Base-by-base conservation (phyloP, 2,888 invertebrate species). In the Zhuqinia jingwanae region DNA sequence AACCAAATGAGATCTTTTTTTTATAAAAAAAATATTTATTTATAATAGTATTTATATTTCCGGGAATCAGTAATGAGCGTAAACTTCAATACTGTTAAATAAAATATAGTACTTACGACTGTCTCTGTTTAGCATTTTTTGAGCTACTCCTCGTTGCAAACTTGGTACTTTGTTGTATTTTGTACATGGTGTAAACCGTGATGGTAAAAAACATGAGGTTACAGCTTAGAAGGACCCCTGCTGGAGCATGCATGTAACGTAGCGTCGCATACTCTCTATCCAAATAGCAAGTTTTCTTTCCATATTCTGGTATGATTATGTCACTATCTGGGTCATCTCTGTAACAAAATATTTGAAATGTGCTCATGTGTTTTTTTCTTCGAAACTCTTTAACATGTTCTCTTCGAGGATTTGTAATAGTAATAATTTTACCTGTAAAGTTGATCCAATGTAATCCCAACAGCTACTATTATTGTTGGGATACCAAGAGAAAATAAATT, bases 241-340 rank as follows among this genome's bases (percentile, higher is more conserved):
- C 88, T 2, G 91, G 91, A 20, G 88, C 90, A 73, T 90, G 88
- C 10, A 88, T 63, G 53, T 89, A 91, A 2, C 82, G 83, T 10
- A 90, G 36, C 5, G 88, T 87, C 17, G 91, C 90, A 42, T 85
- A 87, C 11, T 89, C 30, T 13, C 68, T 53, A 47, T 89, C 89
- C 65, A 91, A 42, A 60, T 80, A 88, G 58, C 91, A 91, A 0
- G 53, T 84, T 27, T 47, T 78, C 8, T 15, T 65, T 30, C 86
- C 86, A 50, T 91, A 91, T n/a, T 88, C 88, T 3, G 91, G 90
- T 10, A 88, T 77, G 17, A 91, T 89, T 2, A 91, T 70, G 30
- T 85, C 80, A 65, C 88, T 89, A n/a, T 90, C 89, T 17, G 80
- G 77, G 53, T 90, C 90, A 70, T 89, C 86, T 63, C 90, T 90